These are phyloP conservation scores for Pseudobourletiella spinata DNA, from an alignment of 1,140 invertebrate genomes.

Conservation along the genomic window DNA sequence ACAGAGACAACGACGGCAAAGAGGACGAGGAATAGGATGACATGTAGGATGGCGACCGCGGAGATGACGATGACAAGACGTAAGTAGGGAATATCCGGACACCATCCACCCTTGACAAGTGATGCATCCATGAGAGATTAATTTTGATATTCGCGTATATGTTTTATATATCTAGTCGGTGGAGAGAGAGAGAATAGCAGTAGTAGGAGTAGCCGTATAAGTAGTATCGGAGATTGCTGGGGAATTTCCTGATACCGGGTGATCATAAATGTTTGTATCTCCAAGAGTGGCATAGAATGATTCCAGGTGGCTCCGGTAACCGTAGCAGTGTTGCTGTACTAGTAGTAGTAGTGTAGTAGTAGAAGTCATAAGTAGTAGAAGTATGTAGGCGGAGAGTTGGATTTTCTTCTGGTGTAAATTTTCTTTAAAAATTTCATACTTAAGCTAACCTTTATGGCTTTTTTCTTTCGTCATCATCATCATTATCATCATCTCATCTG, in stretches of 20 bases:
- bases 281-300: not conserved
- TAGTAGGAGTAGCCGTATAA: too few species aligned
- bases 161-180: not conserved
- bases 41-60: too few species aligned
- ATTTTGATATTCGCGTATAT: not conserved
- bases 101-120: not conserved
- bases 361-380: not conserved
- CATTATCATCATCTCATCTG: too few species aligned
- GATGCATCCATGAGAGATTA: not conserved
- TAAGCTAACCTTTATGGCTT: not conserved
- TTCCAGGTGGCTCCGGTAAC: not conserved
- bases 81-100: not conserved
- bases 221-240: too few species aligned
- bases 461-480: too few species aligned
- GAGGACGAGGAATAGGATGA: too few species aligned
- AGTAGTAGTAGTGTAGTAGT: not conserved
- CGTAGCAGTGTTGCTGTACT: not conserved
- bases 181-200: too few species aligned
- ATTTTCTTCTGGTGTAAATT: not conserved
- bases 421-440: not conserved
- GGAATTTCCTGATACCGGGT: too few species aligned
- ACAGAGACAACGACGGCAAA: too few species aligned
- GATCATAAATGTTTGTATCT: not conserved
- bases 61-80: not conserved
- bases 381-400: not conserved